phyloP scores from a whole-genome alignment of 2,113 vertebrate genomes.

The Orientallactaga bullata region DNA sequence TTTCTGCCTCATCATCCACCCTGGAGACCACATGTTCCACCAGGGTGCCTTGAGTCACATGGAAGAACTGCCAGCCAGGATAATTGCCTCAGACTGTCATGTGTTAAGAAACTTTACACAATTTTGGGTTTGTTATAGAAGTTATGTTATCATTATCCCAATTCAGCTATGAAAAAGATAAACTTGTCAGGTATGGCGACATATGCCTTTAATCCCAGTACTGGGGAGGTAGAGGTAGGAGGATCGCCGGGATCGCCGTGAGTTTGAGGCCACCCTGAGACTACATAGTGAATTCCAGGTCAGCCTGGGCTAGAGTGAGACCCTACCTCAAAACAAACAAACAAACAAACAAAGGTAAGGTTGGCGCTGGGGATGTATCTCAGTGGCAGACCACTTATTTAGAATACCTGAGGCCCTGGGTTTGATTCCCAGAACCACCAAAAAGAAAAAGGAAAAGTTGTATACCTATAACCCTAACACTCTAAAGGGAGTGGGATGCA shows the following conservation, averaged over 20 bases:
- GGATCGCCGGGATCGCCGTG: too few species aligned
- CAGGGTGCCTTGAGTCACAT: neutral
- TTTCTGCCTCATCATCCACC: neutral
- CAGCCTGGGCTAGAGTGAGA: too few species aligned
- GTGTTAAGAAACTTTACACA: neutral
- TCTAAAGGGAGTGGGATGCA: neutral
- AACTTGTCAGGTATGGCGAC: neutral
- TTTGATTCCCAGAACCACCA: neutral
- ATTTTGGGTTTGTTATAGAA: constrained; percentile 18
- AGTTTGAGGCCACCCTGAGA: too few species aligned
- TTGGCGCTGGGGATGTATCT: neutral
- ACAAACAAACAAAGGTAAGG: too few species aligned
- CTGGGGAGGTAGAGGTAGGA: too few species aligned
- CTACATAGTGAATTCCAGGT: too few species aligned
- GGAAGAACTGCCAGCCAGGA: neutral
- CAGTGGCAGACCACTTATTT: neutral
- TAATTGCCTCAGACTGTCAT: neutral
- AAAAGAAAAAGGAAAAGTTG: neutral
- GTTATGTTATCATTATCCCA: constrained; percentile 11
- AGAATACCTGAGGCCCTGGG: neutral
- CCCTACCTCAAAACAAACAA: too few species aligned
- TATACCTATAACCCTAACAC: neutral
- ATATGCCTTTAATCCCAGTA: too few species aligned
- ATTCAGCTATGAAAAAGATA: neutral
- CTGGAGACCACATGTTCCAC: neutral